Conservation (phyloP, 1,140 invertebrate genomes). For the Palaemon carinicauda region DNA sequence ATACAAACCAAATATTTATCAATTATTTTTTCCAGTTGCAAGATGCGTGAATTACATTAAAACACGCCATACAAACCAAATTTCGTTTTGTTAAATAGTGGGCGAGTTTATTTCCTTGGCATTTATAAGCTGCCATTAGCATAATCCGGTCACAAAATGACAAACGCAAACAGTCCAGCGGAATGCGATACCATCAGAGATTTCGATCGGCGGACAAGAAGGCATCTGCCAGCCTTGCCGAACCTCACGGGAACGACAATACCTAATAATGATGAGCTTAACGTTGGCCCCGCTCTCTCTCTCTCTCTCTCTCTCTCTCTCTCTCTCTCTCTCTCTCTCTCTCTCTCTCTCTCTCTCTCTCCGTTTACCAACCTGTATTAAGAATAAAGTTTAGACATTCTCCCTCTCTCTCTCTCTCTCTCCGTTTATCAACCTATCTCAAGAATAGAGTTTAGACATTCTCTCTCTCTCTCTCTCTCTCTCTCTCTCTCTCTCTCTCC, state of each 20-base stretch:
- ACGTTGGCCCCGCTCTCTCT: not conserved
- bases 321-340: not conserved
- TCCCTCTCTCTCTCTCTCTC: no score
- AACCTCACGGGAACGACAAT: no score
- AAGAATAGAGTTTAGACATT: no score
- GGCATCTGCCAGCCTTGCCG: not conserved
- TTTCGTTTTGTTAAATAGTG: not conserved
- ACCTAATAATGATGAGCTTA: not conserved
- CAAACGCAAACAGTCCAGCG: not conserved
- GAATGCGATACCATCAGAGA: constrained; percentile 14
- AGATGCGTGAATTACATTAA: no score
- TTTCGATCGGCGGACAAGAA: constrained; percentile 16
- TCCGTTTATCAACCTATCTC: no score
- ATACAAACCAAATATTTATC: no score
- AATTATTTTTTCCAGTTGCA: no score
- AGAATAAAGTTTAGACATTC: no score
- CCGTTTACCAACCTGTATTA: no score
- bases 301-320: not conserved
- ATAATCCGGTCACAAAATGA: constrained; percentile 16
- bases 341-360: not conserved
- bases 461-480: not conserved
- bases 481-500: constrained; percentile 8
- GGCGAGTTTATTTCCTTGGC: constrained; percentile 3
- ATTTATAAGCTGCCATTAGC: constrained; percentile 9
- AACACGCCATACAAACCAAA: not conserved